phyloP scores from a whole-genome alignment of 2,113 vertebrate species.

The Hassar affinis region DNA sequence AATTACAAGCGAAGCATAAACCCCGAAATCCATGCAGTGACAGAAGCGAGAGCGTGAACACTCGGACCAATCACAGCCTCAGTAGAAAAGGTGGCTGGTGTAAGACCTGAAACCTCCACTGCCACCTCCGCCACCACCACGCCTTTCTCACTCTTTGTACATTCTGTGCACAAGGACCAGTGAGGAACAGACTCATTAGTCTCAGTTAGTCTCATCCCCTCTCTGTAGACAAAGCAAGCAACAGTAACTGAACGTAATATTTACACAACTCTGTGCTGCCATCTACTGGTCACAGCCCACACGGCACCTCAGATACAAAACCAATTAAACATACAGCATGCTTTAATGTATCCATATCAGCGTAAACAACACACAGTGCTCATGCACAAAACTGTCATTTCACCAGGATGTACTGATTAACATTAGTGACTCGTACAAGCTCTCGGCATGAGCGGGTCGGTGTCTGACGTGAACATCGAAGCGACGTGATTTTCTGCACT shows the following conservation, averaged over 20 bases:
- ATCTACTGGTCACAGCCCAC: conserved; percentile 29
- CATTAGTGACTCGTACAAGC: background rate
- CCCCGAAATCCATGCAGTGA: background rate
- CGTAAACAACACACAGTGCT: background rate
- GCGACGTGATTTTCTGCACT: background rate
- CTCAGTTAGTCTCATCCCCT: background rate
- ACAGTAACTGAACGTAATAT: background rate
- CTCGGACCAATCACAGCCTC: background rate
- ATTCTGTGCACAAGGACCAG: background rate
- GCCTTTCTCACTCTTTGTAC: background rate
- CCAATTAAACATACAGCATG: background rate
- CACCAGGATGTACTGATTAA: background rate
- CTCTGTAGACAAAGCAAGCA: background rate
- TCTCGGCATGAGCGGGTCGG: background rate
- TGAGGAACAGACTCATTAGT: background rate
- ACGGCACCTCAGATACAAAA: background rate
- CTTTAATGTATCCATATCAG: background rate
- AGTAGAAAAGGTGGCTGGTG: background rate
- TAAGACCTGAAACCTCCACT: background rate
- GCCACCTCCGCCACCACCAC: too few species aligned
- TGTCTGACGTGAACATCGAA: too few species aligned
- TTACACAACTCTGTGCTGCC: conserved; percentile 38
- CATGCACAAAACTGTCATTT: background rate
- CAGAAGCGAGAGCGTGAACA: background rate
- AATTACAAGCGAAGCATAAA: background rate